Evolutionary conservation across 2,113 vertebrate genomes (phyloP).

Genomic region (Triplophysa dalaica): DNA sequence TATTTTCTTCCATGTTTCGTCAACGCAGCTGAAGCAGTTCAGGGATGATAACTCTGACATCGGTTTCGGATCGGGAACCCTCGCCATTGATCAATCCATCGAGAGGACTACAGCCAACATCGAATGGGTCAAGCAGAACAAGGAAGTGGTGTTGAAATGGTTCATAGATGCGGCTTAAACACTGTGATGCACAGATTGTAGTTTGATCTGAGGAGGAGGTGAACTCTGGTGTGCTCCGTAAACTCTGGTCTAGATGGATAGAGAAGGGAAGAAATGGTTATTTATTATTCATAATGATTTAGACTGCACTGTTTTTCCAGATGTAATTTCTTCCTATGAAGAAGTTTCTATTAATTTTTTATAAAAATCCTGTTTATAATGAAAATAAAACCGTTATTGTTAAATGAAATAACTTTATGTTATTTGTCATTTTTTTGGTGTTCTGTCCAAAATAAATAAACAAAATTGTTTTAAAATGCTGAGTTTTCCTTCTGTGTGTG

Average conservation of each 20-base stretch:
- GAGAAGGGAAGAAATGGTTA: constrained; percentile 6
- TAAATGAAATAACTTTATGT: background rate
- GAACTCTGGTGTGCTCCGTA: background rate
- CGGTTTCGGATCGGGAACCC: constrained; percentile 85
- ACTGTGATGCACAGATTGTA: constrained; percentile 12
- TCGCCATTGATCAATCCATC: constrained; percentile 88
- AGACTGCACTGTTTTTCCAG: background rate
- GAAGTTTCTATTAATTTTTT: background rate
- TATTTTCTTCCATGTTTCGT: constrained; percentile 14
- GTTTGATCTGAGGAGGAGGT: constrained; percentile 6
- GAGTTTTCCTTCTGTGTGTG: background rate
- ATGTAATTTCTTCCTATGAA: constrained; percentile 13
- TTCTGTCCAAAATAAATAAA: constrained; percentile 26
- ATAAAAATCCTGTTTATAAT: background rate
- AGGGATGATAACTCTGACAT: constrained; percentile 70
- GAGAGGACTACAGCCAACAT: constrained; percentile 86
- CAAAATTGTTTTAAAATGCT: background rate
- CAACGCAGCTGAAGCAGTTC: constrained; percentile 83
- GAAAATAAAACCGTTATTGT: background rate
- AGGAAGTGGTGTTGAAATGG: constrained; percentile 66
- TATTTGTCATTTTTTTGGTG: background rate
- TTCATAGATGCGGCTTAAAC: constrained; percentile 58
- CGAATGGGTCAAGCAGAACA: constrained; percentile 83
- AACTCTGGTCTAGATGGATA: background rate
- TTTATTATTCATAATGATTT: constrained; percentile 25